Evolutionary conservation across 2,888 invertebrate genomes (phyloP), one percentile per base, ranked within the genome.

Genomic region (Dusona sp.): DNA sequence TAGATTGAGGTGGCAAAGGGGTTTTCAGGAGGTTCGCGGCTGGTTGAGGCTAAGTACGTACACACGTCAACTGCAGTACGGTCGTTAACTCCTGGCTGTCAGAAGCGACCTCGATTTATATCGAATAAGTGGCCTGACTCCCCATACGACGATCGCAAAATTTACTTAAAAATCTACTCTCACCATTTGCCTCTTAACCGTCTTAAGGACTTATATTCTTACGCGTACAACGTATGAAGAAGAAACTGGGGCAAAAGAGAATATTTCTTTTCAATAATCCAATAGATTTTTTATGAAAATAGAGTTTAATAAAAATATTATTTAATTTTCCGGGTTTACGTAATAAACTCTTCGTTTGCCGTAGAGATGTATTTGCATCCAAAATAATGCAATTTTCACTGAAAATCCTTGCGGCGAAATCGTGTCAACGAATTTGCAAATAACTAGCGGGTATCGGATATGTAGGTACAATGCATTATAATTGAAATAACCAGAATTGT

Each of bases 21-120:
- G 74, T 51, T 61, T 68, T 75, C 25, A 74, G 57, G 75, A 73
- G 73, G 36, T 73, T 79, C 79, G 83, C 38, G 77, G 78, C 65
- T 79, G 77, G 83, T 54, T 80, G 80, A 78, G 84, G 84, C 82
- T 87, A 87, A 88, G 88, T 88, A 88, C 87, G 83, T 83, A 88
- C 85, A 88, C 87, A 86, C 88, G 88, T 88, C 88, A 88, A 86
- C 77, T 83, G 84, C 88, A 88, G 87, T 78, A 84, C 74, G 86
- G 86, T 88, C 88, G 87, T 88, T 88, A 88, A 88, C 87, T 88
- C 86, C 72, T 78, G 80, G 75, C 87, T 83, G 86, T 87, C 87
- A 87, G 67, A 42, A 74, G 81, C 85, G 80, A 87, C 84, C 84
- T 87, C 86, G 82, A 88, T 88, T 88, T 83, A 88, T 87, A 87